These are phyloP conservation scores for Sminthopsis crassicaudata DNA, from an alignment of 2,113 vertebrate genomes.

Conservation along the genomic window DNA sequence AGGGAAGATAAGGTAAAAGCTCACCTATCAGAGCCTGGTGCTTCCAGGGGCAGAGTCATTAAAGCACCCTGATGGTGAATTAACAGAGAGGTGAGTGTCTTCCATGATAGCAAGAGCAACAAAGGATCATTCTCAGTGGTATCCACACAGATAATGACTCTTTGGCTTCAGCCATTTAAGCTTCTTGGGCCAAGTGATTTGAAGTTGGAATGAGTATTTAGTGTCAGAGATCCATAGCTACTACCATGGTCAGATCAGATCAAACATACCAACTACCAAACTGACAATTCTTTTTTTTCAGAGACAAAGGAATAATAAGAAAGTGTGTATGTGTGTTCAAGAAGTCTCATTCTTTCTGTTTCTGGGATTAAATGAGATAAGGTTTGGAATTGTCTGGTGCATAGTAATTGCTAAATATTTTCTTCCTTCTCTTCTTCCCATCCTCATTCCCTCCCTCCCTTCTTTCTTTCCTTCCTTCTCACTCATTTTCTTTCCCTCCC, in stretches of 20 bases:
- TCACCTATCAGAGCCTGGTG: background rate
- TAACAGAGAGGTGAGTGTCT: background rate
- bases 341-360: no score
- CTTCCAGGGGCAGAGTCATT: background rate
- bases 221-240: background rate
- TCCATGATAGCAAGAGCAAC: no score
- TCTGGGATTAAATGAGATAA: background rate
- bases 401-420: background rate
- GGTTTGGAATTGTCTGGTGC: background rate
- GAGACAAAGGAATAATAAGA: background rate
- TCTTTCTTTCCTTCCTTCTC: background rate
- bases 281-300: background rate
- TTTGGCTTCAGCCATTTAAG: background rate
- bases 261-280: background rate
- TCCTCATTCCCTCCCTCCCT: no score
- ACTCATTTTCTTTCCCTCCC: background rate
- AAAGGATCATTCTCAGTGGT: conserved; percentile 9
- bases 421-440: background rate
- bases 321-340: background rate
- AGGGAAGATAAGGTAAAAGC: background rate
- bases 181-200: background rate
- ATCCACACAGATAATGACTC: background rate
- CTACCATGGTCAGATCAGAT: background rate
- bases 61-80: background rate
- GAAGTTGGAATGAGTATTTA: background rate